Evolutionary conservation across 1,140 invertebrate species (phyloP), one percentile per base, ranked within the genome.

Genomic region (Lutraria rhynchaena): DNA sequence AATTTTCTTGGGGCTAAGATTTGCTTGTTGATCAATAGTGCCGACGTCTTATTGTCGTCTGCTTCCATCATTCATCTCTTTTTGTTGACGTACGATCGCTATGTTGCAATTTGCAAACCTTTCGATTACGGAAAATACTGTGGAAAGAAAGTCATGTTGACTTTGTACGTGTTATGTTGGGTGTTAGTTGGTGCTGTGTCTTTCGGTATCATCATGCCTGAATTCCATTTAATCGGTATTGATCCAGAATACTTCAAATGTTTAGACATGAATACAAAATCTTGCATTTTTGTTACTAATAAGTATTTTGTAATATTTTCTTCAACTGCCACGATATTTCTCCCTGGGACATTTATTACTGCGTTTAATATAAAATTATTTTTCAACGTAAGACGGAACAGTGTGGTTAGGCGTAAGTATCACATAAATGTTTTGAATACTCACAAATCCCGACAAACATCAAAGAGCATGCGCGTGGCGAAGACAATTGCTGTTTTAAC

Each of bases 401-500:
- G 19, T 22, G n/a, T 35, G 3, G 22, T 19, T 4, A 67, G 63
- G 24, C 7, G 7, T 0, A 67, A 22, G 7, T 67, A 4, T 22
- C n/a, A n/a, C 13, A 13, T 33, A 5, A 60, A 9, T 1, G 29
- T 35, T 19, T 9, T 15, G n/a, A 29, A 5, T 17, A 1, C 1
- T 1, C 63, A 67, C 29, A 29, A 7, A 22, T 41, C 19, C 22
- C 15, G 63, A 9, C 11, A 44, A 3, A 17, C 7, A 13, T 67
- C 63, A 17, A 27, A 46, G 31, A 24, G 63, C 7, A 24, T 67
- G 13, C 35, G 37, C 15, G 63, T 67, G 11, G 63, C 63, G 1
- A 67, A 46, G 46, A 67, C 63, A 29, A 49, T 67, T 9, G 63
- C 44, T 13, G 44, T 67, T 44, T 67, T 67, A 24, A 67, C 63